phyloP scores from a whole-genome alignment of 1,140 invertebrate species.

The Tribolium castaneum region DNA sequence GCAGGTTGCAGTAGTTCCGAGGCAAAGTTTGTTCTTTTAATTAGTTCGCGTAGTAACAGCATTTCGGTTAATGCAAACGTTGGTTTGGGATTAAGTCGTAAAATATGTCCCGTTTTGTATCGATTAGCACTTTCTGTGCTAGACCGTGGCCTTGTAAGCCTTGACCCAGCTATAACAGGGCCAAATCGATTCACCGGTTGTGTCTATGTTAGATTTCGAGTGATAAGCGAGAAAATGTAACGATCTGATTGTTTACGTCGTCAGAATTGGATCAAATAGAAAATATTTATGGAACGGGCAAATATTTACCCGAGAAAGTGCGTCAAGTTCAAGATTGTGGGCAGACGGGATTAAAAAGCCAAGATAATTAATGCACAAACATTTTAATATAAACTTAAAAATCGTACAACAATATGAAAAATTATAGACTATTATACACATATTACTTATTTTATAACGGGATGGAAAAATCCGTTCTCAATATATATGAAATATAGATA shows the following conservation, averaged over 20 bases:
- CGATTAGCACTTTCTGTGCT: background rate
- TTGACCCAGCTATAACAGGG: slow-evolving; percentile 28
- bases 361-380: slow-evolving; percentile 72
- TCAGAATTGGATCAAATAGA: slow-evolving; percentile 12
- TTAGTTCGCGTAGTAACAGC: background rate
- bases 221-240: too few species aligned
- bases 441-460: slow-evolving; percentile 67
- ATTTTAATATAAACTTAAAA: slow-evolving; percentile 88
- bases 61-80: background rate
- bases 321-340: slow-evolving; percentile 11
- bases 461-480: slow-evolving; percentile 74
- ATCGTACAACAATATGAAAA: slow-evolving; percentile 84
- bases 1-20: background rate
- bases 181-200: slow-evolving; percentile 6
- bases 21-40: background rate
- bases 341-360: slow-evolving; percentile 32
- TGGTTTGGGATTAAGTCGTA: background rate
- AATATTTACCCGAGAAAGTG: slow-evolving; percentile 1
- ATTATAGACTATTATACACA: slow-evolving; percentile 79
- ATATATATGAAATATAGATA: slow-evolving; percentile 66
- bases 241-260: background rate
- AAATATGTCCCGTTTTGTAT: slow-evolving; percentile 15
- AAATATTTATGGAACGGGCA: background rate
- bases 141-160: slow-evolving; percentile 30
- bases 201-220: background rate